Conservation (phyloP, 2,888 invertebrate genomes). For the Cheilosia urbana region DNA sequence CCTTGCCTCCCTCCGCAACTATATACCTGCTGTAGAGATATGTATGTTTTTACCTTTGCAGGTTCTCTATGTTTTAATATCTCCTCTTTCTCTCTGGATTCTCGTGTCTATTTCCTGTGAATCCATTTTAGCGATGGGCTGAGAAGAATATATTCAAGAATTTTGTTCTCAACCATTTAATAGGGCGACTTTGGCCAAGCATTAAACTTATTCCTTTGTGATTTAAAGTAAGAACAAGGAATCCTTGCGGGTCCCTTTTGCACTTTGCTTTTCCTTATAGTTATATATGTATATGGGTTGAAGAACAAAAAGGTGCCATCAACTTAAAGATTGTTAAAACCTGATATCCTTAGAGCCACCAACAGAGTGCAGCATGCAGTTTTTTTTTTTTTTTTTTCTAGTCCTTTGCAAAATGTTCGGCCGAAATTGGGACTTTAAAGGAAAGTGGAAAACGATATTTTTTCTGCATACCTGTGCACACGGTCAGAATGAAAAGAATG, state of each 20-base stretch:
- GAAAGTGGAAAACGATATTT: background rate
- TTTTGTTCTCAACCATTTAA: constrained; percentile 20
- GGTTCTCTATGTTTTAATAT: background rate
- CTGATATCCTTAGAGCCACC: constrained; percentile 36
- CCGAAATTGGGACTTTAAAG: constrained; percentile 15
- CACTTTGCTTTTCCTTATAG: background rate
- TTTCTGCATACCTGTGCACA: constrained; percentile 42
- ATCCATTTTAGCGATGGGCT: constrained; percentile 9
- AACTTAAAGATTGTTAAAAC: constrained; percentile 15
- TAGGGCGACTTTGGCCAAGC: constrained; percentile 24
- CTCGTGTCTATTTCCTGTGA: constrained; percentile 3
- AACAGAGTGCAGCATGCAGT: constrained; percentile 16
- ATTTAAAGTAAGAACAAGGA: constrained; percentile 13
- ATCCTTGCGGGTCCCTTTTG: constrained; percentile 14
- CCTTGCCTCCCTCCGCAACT: background rate
- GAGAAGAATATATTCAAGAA: constrained; percentile 2
- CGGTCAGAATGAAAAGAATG: constrained; percentile 41
- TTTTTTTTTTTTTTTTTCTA: background rate
- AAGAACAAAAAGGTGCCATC: background rate
- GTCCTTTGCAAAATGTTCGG: background rate
- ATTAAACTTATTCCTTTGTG: constrained; percentile 33
- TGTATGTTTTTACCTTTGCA: background rate
- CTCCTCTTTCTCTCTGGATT: background rate
- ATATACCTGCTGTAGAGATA: background rate
- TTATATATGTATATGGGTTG: background rate